Evolutionary conservation across 2,888 invertebrate genomes (phyloP), one percentile per base, ranked within the genome.

Genomic region (Nomada ruficornis): DNA sequence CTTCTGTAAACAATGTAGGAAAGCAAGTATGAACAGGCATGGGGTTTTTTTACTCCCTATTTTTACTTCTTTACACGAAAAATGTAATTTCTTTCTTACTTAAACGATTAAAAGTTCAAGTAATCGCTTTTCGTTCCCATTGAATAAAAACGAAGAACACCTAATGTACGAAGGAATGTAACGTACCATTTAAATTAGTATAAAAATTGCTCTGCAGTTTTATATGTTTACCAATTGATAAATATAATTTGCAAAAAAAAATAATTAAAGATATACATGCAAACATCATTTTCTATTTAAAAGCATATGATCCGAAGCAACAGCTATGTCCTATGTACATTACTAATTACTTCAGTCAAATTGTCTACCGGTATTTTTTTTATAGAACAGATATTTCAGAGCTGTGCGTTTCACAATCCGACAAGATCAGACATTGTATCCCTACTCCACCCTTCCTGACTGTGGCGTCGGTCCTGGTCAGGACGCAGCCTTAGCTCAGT

Each of bases 401-500:
- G 63, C 63, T 57, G 69, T 83, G 76, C 80, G 77, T 79, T 54
- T 70, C 60, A 54, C 80, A 82, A 70, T 81, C 75, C 72, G 80
- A 80, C 88, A 87, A 87, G 88, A 91, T 90, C 82, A 89, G 88
- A 86, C 83, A 87, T 87, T 88, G 86, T 91, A 88, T 88, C 91
- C 88, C 86, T 86, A 87, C 86, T 86, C 86, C 88, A 86, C 83
- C 88, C 85, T 83, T 87, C 84, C 84, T 86, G 81, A 89, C 89
- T 89, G 87, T 82, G 82, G 90, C 91, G 85, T 91, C 91, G 86
- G 90, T 93, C 93, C 93, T 93, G 92, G 90, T 90, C 92, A 93
- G 93, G 93, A 93, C 90, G 91, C 91, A 85, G 91, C 89, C 88
- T 90, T 88, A 74, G 88, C 91, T 93, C 94, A 94, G 94, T 94